Conservation (phyloP, 2,888 invertebrate species). For the Pandemis cinnamomeana region DNA sequence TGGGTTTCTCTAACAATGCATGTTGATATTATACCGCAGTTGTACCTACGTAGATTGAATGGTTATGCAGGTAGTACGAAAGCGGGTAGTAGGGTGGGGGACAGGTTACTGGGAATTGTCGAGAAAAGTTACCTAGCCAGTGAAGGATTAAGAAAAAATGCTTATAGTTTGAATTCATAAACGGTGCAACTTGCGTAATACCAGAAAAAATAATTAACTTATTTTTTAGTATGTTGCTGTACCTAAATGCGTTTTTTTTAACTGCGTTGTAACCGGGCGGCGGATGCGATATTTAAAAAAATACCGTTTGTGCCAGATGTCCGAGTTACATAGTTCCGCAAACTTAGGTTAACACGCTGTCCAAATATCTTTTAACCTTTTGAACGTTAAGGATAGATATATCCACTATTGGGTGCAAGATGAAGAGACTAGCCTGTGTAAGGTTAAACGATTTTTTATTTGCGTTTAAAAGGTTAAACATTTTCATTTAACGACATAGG, state of each 20-base stretch:
- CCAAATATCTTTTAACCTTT: not conserved
- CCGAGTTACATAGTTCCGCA: not conserved
- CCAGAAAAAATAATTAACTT: too few species aligned
- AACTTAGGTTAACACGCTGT: not conserved
- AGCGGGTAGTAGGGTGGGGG: too few species aligned
- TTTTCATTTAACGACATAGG: not conserved
- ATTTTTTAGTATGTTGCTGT: not conserved
- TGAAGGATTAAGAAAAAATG: too few species aligned
- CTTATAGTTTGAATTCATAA: too few species aligned
- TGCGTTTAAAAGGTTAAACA: constrained; percentile 3
- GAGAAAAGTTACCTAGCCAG: too few species aligned
- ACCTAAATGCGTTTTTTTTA: not conserved
- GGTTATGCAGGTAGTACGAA: not conserved
- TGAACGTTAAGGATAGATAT: not conserved
- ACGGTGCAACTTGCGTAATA: too few species aligned
- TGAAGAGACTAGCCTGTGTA: too few species aligned
- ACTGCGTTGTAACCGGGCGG: not conserved
- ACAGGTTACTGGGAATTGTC: not conserved
- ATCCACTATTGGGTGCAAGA: not conserved
- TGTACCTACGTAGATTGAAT: not conserved
- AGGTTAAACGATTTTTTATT: not conserved
- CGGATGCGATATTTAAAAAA: not conserved
- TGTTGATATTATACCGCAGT: not conserved
- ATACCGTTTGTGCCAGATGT: not conserved
- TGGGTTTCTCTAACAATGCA: not conserved